Evolutionary conservation across 37 sponge, comb jelly and placozoan species (phyloP), one percentile per base, ranked within the genome.

Genomic region (Dysidea cf. avara): DNA sequence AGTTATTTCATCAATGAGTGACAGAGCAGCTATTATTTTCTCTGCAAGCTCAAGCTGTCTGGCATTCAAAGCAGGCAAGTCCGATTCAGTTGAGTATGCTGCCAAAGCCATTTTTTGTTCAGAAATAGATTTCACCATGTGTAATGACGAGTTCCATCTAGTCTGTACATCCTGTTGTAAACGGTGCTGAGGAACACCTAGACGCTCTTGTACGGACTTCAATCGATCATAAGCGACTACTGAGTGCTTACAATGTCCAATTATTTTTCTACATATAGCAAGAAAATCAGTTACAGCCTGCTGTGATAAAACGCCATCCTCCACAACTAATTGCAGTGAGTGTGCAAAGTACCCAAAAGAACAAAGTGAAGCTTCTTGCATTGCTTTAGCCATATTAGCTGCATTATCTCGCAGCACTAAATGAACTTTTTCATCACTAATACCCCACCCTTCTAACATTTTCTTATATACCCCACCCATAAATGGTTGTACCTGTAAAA

Each of bases 361-460:
- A 12, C 37, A 31, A 13, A 39, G 21, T 35, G 4, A 17, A 13
- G 75, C 57, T 26, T 59, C 48, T 20, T 21, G 35, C 61, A 39
- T 60, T 17, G 61, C 75, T 64, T 33, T 57, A 39, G n/a, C 38
- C 62, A n/a, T n/a, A n/a, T n/a, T n/a, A n/a, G n/a, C n/a, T n/a
- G n/a, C n/a, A n/a, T n/a, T n/a, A n/a, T n/a, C 75, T 18, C 60
- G 9, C 61, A 72, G 11, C 6, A 74, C 25, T 35, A 64, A 62
- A 34, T 74, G 62, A 26, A 56, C 57, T 22, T 74, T 13, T 14
- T 58, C 61, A 9, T 58, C 9, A 26, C 9, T 9, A 43, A 78
- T 78, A 35, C 35, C 53, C 79, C 79, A 78, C n/a, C 39, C 68
- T 14, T 62, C 79, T 37, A 56, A 33, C 79, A 78, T 78, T 25